Conservation (phyloP, 2,113 vertebrate species). For the Lycocorax pyrrhopterus region DNA sequence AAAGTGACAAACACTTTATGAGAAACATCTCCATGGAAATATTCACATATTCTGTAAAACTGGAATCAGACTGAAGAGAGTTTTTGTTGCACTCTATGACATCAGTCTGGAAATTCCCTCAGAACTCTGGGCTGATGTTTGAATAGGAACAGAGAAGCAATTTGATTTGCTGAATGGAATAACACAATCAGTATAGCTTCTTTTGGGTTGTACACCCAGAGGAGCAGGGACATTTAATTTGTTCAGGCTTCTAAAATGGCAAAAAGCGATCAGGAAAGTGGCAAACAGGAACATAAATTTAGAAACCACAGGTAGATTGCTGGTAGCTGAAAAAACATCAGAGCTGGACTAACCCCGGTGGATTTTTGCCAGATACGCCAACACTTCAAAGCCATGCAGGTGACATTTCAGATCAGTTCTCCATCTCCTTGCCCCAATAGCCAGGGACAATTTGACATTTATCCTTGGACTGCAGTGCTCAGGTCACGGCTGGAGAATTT, state of each 20-base stretch:
- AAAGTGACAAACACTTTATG: background rate
- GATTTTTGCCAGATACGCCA: background rate
- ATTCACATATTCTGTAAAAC: background rate
- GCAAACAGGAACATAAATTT: background rate
- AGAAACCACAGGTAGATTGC: background rate
- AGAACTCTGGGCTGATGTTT: background rate
- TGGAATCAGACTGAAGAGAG: background rate
- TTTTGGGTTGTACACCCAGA: background rate
- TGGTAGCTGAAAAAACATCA: background rate
- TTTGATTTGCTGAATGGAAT: background rate
- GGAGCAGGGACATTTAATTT: background rate
- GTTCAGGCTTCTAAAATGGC: background rate
- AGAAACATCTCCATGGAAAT: background rate
- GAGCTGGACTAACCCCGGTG: background rate
- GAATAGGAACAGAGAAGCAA: background rate
- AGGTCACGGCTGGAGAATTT: fast-evolving
- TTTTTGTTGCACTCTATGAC: background rate
- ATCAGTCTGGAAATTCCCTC: background rate
- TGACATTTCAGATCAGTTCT: background rate
- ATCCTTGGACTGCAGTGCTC: background rate
- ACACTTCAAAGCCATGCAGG: background rate
- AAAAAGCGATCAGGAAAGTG: background rate
- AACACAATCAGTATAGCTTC: background rate
- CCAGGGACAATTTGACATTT: background rate
- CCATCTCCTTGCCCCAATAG: background rate